phyloP scores from a whole-genome alignment of 2,113 vertebrate species.

The Toxotes jaculatrix region DNA sequence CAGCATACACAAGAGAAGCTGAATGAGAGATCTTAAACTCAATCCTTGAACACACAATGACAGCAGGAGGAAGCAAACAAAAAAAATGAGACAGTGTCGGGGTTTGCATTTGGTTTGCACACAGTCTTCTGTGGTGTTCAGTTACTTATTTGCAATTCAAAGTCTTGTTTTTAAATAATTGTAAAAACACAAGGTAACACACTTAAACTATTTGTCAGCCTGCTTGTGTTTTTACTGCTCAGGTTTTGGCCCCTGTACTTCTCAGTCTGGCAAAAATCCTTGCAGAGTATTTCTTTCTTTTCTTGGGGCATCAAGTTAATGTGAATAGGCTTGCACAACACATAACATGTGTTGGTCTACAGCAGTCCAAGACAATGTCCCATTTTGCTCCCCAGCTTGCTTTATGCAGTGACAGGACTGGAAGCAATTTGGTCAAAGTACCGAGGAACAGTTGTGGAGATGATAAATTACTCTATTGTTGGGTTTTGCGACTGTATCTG shows the following conservation, averaged over 20 bases:
- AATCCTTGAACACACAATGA: not conserved
- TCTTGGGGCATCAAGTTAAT: slow-evolving; percentile 56
- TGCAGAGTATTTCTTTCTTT: not conserved
- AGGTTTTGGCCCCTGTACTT: slow-evolving; percentile 12
- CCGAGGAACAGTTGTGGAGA: slow-evolving; percentile 56
- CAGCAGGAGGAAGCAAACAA: slow-evolving; percentile 2
- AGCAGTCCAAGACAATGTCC: slow-evolving; percentile 58
- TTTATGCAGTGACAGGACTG: slow-evolving; percentile 70
- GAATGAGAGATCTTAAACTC: not conserved
- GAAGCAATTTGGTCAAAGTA: slow-evolving; percentile 76
- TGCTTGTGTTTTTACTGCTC: slow-evolving; percentile 13
- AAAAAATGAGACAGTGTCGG: not conserved
- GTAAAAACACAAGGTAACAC: slow-evolving; percentile 14
- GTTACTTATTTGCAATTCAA: slow-evolving; percentile 14
- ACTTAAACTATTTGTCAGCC: slow-evolving; percentile 5
- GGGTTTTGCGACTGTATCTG: slow-evolving; percentile 65
- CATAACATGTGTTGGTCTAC: slow-evolving; percentile 68
- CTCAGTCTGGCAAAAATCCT: not conserved
- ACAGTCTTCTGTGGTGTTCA: slow-evolving; percentile 10
- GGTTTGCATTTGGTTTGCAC: not conserved
- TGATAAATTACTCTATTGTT: slow-evolving; percentile 72
- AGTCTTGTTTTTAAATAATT: not conserved
- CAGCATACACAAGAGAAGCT: not conserved
- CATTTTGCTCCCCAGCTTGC: slow-evolving; percentile 58
- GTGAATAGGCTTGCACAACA: slow-evolving; percentile 60